Evolutionary conservation across 2,113 vertebrate genomes (phyloP), one percentile per base, ranked within the genome.

Genomic region (Neotoma lepida): DNA sequence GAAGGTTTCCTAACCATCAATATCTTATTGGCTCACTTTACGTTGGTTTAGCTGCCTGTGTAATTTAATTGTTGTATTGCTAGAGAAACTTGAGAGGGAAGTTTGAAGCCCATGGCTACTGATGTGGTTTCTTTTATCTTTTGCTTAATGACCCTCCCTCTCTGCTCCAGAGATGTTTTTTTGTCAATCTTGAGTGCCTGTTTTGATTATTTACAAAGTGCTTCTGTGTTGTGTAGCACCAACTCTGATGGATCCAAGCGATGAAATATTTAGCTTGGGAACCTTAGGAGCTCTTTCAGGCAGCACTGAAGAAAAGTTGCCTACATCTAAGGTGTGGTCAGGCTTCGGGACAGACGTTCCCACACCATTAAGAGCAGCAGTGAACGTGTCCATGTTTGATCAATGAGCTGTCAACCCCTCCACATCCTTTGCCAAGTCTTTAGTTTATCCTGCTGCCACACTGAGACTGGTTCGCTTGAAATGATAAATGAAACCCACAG

Each of bases 11-110:
- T 95, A 87, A 96, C 82, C 96, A 94, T 96, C 97, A 97, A 26
- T 95, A 86, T 78, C 90, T 95, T 97, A 95, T 96, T 73, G 82
- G 46, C 89, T 95, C 94, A 54, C 86, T 97, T 97, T 97, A 91
- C 74, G 88, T 39, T 96, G 95, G 24, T 96, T 94, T 74, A 74
- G 77, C 77, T 9, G 0, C 39, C 0, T 66, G 82, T 94, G 39
- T 64, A 92, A 95, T 95, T 51, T 76, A 93, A 97, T 96, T 39
- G 33, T 0, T 1, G 86, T 86, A 85, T 89, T 78, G 63, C 92
- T 84, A 81, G 87, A 81, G 33, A 81, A 92, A 90, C 95, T 88
- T 91, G 51, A 93, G 74, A 86, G 68, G 73, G 85, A 96, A 86
- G 73, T 96, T 94, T 97, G 51, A 94, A 68, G 56, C 18, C 71